Evolutionary conservation across 2,797 vertebrate species (phyloP).

Genomic region (Carapus acus): DNA sequence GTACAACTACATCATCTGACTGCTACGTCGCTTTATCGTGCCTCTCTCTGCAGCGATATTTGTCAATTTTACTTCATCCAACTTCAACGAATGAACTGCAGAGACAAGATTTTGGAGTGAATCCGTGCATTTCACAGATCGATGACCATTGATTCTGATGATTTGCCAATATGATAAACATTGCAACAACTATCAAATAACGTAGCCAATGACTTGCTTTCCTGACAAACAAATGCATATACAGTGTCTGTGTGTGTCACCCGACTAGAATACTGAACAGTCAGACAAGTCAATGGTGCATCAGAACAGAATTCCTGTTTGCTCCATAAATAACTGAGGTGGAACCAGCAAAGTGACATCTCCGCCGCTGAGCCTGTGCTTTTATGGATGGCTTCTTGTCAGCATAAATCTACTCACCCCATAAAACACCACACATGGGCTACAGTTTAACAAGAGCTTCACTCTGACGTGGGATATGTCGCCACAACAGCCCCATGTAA

Average conservation of each 20-base stretch:
- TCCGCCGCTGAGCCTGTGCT: slow-evolving; percentile 36
- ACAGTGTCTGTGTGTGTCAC: not conserved
- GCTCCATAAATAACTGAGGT: slow-evolving; percentile 46
- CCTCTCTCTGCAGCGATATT: slow-evolving; percentile 40
- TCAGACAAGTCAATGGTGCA: slow-evolving; percentile 12
- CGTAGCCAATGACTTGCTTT: not conserved
- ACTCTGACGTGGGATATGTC: no score
- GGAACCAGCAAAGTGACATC: slow-evolving; percentile 48
- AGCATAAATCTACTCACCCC: slow-evolving; percentile 57
- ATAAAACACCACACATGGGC: slow-evolving; percentile 41
- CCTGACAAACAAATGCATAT: not conserved
- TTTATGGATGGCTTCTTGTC: slow-evolving; percentile 55
- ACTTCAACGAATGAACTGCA: no score
- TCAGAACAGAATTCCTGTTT: slow-evolving; percentile 33
- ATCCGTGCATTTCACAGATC: no score
- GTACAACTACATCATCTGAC: no score
- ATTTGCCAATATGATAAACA: no score
- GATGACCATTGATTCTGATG: no score
- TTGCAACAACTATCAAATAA: no score
- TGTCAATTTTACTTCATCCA: no score
- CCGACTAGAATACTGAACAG: not conserved
- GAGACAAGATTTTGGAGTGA: no score
- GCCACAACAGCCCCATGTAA: slow-evolving; percentile 3
- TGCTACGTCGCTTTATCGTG: slow-evolving; percentile 3
- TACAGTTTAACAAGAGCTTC: slow-evolving; percentile 23